Base-by-base conservation (phyloP, 2,888 invertebrate species). In the Mythimna vitellina region DNA sequence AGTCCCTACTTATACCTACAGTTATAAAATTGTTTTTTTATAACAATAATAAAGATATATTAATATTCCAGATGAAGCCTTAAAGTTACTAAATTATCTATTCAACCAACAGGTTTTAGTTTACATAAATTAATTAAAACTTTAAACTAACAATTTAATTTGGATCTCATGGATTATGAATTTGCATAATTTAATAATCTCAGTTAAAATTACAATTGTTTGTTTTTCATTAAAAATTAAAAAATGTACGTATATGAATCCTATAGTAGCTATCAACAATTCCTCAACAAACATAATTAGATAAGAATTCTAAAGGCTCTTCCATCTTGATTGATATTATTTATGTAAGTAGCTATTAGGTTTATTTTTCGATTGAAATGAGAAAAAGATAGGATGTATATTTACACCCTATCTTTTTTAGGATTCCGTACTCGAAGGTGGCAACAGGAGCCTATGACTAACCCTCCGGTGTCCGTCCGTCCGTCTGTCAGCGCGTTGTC, bases 61-160 rank as follows among this genome's bases (percentile, higher is more conserved):
- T 60, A 35, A 22, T 57, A 46, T 63, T 10, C 10, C 17, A 51
- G 10, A 53, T 29, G 5, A 63, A 62, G 20, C 25, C n/a, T 53
- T 22, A 9, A 9, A 29, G 14, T 65, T 54, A 64, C 71, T 53
- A 25, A 58, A 72, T 60, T 49, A 64, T 64, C 14, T 56, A 71
- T 17, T 54, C 14, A 56, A 56, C 25, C 25, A 71, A 56, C 35
- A 57, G 38, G 12, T 46, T 69, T 32, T 25, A 32, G n/a, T 49
- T 46, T 7, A 46, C 32, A 65, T 62, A 65, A 65, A 61, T 63
- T 65, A 12, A 58, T 76, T 63, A 38, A 70, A 70, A 65, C 22
- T 70, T 57, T 54, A 38, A 71, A 53, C 29, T 54, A n/a, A 38
- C 56, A 61, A 12, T 61, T 51, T 53, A 49, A 76, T 58, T 53